These are phyloP conservation scores for Sebastolobus alascanus DNA, from an alignment of 2,797 vertebrate genomes.

Conservation along the genomic window DNA sequence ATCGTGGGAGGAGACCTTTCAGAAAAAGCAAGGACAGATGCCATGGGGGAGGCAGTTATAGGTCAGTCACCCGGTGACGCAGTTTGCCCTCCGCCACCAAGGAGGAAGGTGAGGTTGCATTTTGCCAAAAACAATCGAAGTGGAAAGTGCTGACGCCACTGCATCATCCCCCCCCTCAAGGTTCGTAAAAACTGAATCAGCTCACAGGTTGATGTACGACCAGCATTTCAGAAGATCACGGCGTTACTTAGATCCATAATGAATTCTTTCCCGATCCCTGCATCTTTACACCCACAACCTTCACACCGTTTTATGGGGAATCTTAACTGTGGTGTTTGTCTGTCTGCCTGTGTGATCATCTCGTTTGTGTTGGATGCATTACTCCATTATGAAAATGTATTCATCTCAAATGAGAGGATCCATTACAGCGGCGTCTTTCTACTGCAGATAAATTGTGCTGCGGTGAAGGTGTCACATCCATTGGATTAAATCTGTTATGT, in stretches of 20 bases:
- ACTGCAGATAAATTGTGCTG: constrained; percentile 44
- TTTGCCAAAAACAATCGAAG: constrained; percentile 45
- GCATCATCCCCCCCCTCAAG: constrained; percentile 8
- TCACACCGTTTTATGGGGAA: constrained; percentile 19
- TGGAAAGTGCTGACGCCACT: constrained; percentile 31
- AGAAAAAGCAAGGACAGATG: constrained; percentile 50
- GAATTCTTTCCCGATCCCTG: constrained; percentile 14
- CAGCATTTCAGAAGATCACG: constrained; percentile 26
- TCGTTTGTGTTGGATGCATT: constrained; percentile 40
- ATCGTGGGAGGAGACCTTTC: constrained; percentile 65
- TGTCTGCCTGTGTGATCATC: constrained; percentile 39
- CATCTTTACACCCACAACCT: constrained; percentile 14
- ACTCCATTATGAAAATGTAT: constrained; percentile 37
- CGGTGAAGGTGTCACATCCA: constrained; percentile 45
- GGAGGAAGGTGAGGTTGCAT: constrained; percentile 35
- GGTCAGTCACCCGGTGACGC: constrained; percentile 49
- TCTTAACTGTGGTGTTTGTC: not conserved
- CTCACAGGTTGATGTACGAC: constrained; percentile 10
- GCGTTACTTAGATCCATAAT: constrained; percentile 20
- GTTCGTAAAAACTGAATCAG: constrained; percentile 27
- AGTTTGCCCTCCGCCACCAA: constrained; percentile 38
- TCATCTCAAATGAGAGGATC: constrained; percentile 40
- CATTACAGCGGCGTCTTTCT: constrained; percentile 41
- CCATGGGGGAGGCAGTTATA: constrained; percentile 50
- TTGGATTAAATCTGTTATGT: constrained; percentile 49